A percentile compares a stretch with the other conserved stretches of the same genome.
phyloP scores from a whole-genome alignment of 1,140 invertebrate species.

The Mamestra configurata region DNA sequence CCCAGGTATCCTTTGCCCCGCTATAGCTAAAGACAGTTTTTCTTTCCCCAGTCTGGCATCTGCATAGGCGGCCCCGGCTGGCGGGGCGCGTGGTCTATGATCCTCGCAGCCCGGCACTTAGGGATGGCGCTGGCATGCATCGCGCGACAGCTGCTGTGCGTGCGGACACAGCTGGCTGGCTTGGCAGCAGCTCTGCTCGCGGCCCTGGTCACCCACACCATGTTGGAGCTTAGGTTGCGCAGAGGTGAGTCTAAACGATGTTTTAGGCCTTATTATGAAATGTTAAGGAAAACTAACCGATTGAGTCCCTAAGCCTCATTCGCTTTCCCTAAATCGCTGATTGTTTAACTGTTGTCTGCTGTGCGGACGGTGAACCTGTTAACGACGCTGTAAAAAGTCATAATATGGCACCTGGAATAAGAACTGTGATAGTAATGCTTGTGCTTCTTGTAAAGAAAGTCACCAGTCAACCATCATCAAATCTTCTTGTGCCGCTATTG shows the following conservation, averaged over 20 bases:
- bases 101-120: conserved; percentile 73
- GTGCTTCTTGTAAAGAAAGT: too few relatives aligned
- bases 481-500: too few relatives aligned
- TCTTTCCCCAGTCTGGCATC: conserved; percentile 64
- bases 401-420: too few relatives aligned
- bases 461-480: too few relatives aligned
- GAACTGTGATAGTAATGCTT: too few relatives aligned
- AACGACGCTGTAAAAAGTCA: too few relatives aligned
- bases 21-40: conserved; percentile 19
- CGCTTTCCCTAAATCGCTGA: too few relatives aligned
- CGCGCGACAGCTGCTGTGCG: conserved; percentile 76
- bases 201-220: conserved; percentile 73
- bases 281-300: too few relatives aligned
- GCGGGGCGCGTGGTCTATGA: conserved; percentile 78
- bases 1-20: too few relatives aligned
- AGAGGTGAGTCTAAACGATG: conserved; percentile 37
- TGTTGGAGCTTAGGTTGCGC: conserved; percentile 71
- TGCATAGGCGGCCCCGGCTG: conserved; percentile 81
- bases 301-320: too few relatives aligned
- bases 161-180: conserved; percentile 72
- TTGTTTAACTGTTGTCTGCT: too few relatives aligned
- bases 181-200: conserved; percentile 72
- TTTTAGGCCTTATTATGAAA: background rate
- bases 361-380: too few relatives aligned
- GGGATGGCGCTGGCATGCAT: conserved; percentile 77